Evolutionary conservation across 2,113 vertebrate genomes (phyloP), one percentile per base, ranked within the genome.

Genomic region (Percopsis transmontana): DNA sequence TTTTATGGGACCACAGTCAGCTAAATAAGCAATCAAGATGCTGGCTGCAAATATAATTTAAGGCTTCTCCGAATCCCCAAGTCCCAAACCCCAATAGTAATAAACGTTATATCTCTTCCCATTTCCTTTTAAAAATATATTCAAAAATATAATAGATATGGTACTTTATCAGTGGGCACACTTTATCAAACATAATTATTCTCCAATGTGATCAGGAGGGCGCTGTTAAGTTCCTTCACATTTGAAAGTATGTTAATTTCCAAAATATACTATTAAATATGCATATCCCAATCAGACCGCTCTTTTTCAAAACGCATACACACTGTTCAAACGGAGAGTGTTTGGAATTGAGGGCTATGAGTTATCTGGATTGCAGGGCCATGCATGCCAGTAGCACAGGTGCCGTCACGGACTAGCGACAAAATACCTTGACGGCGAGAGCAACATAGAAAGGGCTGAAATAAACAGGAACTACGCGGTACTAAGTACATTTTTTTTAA

Each of bases 31-130:
- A 77, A 74, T 60, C 18, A 56, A 15, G 68, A 64, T 41, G 27
- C 54, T 10, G 42, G 56, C 77, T 77, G 61, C 77, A 79, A 83
- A 61, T 50, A 63, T 70, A 76, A 84, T 83, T 80, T 60, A 70
- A 82, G 66, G 56, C 70, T 62, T 12, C 55, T 82, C 62, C 76
- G 72, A 77, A 65, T 58, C 13, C 7, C 27, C 27, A 33, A 33
- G 39, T 61, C 63, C 57, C 39, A 61, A 74, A 63, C 58, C 78
- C 70, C 82, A 62, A 13, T 19, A 40, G 80, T 39, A 86, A 86
- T 83, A 80, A 82, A 70, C n/a, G 67, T 62, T 52, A 41, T 56
- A 62, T 55, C 68, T 64, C 40, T 56, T 50, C 69, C 21, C 42
- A 54, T 56, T 73, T 76, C 5, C 56, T 74, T 77, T 77, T 27